These are phyloP conservation scores for Watsonalla binaria DNA, from an alignment of 2,888 invertebrate genomes.

Conservation along the genomic window DNA sequence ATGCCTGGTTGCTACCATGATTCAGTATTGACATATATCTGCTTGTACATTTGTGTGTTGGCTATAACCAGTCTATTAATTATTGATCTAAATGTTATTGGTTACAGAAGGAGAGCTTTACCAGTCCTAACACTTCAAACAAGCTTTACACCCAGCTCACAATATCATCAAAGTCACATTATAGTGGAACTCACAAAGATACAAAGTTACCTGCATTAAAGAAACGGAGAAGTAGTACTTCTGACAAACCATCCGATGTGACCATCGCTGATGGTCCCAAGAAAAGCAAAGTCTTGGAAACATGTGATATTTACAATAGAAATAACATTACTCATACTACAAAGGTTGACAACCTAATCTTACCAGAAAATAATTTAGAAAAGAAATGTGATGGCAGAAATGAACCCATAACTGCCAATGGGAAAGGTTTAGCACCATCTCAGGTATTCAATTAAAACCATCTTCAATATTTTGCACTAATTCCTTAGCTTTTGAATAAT, in stretches of 20 bases:
- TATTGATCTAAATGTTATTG: no score
- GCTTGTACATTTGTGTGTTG: no score
- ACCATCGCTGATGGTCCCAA: constrained; percentile 53
- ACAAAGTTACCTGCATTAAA: constrained; percentile 60
- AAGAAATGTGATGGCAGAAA: constrained; percentile 53
- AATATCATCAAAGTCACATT: constrained; percentile 62
- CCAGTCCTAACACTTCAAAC: constrained; percentile 60
- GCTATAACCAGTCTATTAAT: no score
- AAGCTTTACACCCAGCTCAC: constrained; percentile 70
- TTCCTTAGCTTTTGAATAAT: background rate
- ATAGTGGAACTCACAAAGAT: constrained; percentile 54
- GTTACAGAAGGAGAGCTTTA: constrained; percentile 65
- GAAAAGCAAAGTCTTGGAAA: constrained; percentile 57
- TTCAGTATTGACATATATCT: no score
- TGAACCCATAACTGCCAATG: constrained; percentile 57
- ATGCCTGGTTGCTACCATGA: no score
- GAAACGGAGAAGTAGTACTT: constrained; percentile 68
- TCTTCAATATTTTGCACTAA: background rate
- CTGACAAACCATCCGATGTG: constrained; percentile 67
- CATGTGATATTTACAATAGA: constrained; percentile 62
- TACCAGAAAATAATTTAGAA: constrained; percentile 57
- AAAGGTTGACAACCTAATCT: constrained; percentile 48
- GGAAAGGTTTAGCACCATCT: constrained; percentile 42
- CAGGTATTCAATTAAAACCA: constrained; percentile 39
- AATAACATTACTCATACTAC: constrained; percentile 46